A percentile compares a stretch with the other conserved stretches of the same genome.
phyloP scores from a whole-genome alignment of 2,113 vertebrate species.

The Pycnonotus jocosus region DNA sequence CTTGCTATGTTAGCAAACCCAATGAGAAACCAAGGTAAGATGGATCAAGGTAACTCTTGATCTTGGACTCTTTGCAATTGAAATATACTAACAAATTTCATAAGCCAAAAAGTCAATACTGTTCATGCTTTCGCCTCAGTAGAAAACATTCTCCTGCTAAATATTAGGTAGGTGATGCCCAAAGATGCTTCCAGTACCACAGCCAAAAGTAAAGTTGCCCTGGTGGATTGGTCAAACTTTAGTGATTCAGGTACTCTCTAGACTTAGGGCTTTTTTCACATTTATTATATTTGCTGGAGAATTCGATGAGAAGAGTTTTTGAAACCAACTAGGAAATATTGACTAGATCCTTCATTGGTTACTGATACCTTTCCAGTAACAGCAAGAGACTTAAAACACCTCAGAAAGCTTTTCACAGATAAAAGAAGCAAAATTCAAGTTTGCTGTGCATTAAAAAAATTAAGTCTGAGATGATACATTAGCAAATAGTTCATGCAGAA shows the following conservation, averaged over 20 bases:
- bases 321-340: not conserved
- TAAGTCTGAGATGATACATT: not conserved
- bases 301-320: not conserved
- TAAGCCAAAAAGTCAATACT: not conserved
- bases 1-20: slow-evolving; percentile 86
- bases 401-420: not conserved
- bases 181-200: not conserved
- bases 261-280: not conserved
- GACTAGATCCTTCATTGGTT: not conserved
- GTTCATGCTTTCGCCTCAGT: not conserved
- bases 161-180: not conserved
- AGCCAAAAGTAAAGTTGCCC: not conserved
- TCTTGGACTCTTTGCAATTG: not conserved
- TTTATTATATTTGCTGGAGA: not conserved
- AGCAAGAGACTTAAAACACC: not conserved
- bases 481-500: not conserved
- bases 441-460: not conserved
- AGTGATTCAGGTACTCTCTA: not conserved
- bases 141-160: not conserved
- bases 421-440: not conserved
- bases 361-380: not conserved
- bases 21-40: slow-evolving; percentile 89
- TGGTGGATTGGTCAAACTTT: not conserved
- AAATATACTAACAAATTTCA: not conserved
- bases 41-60: not conserved